Conservation (phyloP, 2,888 invertebrate species). For the Cataglyphis rosenhaueri region DNA sequence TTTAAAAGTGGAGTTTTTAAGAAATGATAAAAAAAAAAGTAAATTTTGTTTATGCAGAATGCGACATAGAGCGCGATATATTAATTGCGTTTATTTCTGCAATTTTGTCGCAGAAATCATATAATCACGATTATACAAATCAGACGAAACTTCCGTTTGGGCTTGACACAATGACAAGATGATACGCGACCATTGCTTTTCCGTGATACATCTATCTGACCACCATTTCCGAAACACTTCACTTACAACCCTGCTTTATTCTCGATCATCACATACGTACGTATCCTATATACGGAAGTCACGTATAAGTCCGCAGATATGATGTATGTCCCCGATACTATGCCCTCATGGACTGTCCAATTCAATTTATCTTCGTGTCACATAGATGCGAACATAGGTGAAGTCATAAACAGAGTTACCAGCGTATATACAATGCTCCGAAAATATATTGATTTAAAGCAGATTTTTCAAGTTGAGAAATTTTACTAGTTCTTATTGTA, state of each 20-base stretch:
- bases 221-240: conserved; percentile 70
- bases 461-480: neutral
- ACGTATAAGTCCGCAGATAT: conserved; percentile 47
- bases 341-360: conserved; percentile 30
- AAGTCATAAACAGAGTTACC: conserved; percentile 32
- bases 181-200: conserved; percentile 57
- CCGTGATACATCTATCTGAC: conserved; percentile 68
- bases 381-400: conserved; percentile 21
- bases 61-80: neutral
- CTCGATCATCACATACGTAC: conserved; percentile 67
- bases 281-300: conserved; percentile 40
- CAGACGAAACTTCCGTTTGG: conserved; percentile 25
- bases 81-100: neutral
- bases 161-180: conserved; percentile 33
- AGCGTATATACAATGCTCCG: neutral
- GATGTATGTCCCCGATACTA: conserved; percentile 50
- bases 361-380: conserved; percentile 47
- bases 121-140: conserved; percentile 37
- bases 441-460: conserved; percentile 13
- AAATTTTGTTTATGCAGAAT: neutral
- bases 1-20: too few species aligned
- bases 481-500: neutral
- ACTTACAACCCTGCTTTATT: conserved; percentile 72
- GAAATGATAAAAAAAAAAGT: neutral
- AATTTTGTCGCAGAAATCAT: neutral